Base-by-base conservation (phyloP, 2,797 vertebrate genomes). In the Lacerta bilineata region DNA sequence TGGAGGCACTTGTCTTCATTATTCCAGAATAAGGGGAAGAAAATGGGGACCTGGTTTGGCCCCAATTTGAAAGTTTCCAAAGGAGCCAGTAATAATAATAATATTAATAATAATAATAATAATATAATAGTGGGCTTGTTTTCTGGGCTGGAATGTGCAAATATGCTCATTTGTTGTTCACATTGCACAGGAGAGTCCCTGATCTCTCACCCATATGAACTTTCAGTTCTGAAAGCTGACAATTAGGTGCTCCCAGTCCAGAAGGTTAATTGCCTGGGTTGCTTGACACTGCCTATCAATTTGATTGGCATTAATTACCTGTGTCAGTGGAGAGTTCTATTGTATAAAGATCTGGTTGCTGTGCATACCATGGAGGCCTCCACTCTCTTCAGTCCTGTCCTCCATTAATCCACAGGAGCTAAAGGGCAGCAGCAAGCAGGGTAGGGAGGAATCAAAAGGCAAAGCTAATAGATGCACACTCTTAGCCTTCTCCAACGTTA, bases 1-100 rank as follows among this genome's bases (percentile, higher is more conserved):
- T 94, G 93, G 94, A 95, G 89, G 88, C 86, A 85, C 93, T 94
- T 95, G 85, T 95, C 93, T 95, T 95, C 90, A 93, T 95, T 92
- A 90, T 61, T 50, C 89, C 89, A 86, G 88, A 91, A 89, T 88
- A 91, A 91, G 89, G 50, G 50, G 85, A 88, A 90, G 88, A 83
- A 91, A 93, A 64, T 91, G 88, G 90, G 95, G 88, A 88, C 89
- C 82, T 92, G 85, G 91, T 95, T 91, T 84, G 93, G 91, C 89
- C 93, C 93, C 91, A 95, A 89, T 92, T 95, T 87, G 93, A 91
- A 85, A 93, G 88, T 89, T 89, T 93, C 92, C 90, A 83, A 91
- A 94, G 88, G 89, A 91, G 91, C 91, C 89, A 95, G 92, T 93
- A 43, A 43, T 43, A 43, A 43, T 43, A 43, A 43, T 43, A 43